phyloP scores from a whole-genome alignment of 2,113 vertebrate genomes.

The Nothoprocta pentlandii region DNA sequence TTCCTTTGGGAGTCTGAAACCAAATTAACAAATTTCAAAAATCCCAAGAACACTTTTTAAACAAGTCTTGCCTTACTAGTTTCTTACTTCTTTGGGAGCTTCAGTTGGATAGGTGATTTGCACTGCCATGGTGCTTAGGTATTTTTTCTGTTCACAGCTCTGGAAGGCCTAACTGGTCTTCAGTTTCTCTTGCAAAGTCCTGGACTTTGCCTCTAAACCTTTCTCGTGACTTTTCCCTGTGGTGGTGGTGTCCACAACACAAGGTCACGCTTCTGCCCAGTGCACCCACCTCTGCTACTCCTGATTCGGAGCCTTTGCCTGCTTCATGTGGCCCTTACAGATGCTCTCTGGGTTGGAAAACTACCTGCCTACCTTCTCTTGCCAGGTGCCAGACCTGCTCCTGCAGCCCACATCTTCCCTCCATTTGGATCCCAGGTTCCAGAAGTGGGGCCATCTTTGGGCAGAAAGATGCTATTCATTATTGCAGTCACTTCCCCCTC shows the following conservation, averaged over 20 bases:
- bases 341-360: not conserved
- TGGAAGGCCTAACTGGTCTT: not conserved
- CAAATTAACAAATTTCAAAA: not conserved
- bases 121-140: not conserved
- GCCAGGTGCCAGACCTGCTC: not conserved
- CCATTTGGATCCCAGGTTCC: not conserved
- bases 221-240: not conserved
- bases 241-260: not conserved
- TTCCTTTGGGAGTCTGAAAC: not conserved
- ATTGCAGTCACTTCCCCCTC: accelerated
- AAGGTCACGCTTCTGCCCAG: not conserved
- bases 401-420: not conserved
- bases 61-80: not conserved
- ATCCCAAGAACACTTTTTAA: not conserved
- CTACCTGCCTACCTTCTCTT: not conserved
- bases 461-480: not conserved
- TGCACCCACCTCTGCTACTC: not conserved
- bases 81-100: not conserved
- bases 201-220: not conserved
- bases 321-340: not conserved
- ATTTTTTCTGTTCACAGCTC: not conserved
- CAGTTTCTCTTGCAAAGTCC: not conserved
- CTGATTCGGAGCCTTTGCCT: not conserved
- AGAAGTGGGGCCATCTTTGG: not conserved
- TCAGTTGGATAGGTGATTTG: not conserved